Evolutionary conservation across 2,888 invertebrate species (phyloP).

Genomic region (Seira sanloemensis): DNA sequence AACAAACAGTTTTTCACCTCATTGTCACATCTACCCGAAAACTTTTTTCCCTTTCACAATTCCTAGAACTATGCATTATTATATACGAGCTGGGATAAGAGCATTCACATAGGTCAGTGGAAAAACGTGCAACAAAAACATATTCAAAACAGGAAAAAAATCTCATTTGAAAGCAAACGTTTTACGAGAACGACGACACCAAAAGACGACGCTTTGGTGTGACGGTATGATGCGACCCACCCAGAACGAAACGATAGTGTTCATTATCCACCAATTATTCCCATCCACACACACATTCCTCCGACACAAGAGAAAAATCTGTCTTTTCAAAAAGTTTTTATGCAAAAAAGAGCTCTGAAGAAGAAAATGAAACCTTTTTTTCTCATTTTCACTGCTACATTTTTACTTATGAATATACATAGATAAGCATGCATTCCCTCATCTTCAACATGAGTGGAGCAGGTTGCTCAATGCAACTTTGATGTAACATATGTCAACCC

Average conservation of each 20-base stretch:
- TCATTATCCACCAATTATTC: conserved; percentile 60
- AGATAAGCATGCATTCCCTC: too few relatives aligned
- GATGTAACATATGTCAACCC: conserved; percentile 54
- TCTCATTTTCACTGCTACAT: neutral
- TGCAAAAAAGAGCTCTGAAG: too few relatives aligned
- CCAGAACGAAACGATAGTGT: conserved; percentile 60
- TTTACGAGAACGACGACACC: too few relatives aligned
- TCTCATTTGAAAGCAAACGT: too few relatives aligned
- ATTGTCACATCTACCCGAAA: conserved; percentile 29
- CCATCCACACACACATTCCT: conserved; percentile 37
- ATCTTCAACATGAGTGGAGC: conserved; percentile 25
- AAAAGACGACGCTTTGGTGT: too few relatives aligned
- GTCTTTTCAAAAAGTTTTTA: neutral
- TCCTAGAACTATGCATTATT: neutral
- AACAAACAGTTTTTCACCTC: conserved; percentile 55
- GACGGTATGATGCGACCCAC: conserved; percentile 40
- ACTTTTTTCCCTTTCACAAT: neutral
- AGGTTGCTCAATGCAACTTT: conserved; percentile 26
- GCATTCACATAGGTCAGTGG: neutral
- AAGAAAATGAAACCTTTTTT: neutral
- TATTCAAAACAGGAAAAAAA: neutral
- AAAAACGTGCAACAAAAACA: neutral
- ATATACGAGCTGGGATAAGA: neutral
- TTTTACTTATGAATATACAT: too few relatives aligned
- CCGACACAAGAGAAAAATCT: neutral